These are phyloP conservation scores for Cyanocitta stelleri DNA, from an alignment of 2,113 vertebrate species.

Conservation along the genomic window DNA sequence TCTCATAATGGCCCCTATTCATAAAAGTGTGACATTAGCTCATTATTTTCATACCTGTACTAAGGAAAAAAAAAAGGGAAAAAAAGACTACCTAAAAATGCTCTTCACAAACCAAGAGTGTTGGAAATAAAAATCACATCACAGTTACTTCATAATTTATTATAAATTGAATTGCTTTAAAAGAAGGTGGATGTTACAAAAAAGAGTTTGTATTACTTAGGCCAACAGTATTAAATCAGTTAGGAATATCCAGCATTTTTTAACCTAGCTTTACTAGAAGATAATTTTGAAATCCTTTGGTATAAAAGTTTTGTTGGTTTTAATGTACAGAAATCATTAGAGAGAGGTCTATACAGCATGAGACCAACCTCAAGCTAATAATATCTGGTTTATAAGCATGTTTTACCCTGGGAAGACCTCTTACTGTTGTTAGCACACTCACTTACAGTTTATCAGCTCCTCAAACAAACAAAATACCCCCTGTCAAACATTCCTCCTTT, in stretches of 20 bases:
- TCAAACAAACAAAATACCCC: background rate
- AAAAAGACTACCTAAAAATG: background rate
- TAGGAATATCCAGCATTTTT: background rate
- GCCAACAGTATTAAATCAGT: background rate
- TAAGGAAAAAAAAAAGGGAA: fast-evolving
- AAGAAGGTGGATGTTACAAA: background rate
- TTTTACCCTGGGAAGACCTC: background rate
- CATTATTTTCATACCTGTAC: conserved; percentile 1
- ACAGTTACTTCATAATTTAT: background rate
- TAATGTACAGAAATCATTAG: background rate
- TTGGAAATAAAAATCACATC: background rate
- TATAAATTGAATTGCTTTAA: background rate
- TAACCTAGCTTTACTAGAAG: background rate
- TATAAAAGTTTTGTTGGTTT: background rate
- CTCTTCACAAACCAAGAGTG: background rate
- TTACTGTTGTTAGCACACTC: background rate
- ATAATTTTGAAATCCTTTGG: background rate
- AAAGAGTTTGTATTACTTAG: background rate
- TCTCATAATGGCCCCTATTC: background rate
- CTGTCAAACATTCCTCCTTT: background rate
- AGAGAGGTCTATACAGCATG: background rate
- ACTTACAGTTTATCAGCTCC: background rate
- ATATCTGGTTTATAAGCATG: background rate
- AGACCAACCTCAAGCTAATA: background rate
- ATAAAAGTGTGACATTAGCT: background rate